Base-by-base conservation (phyloP, 1,140 invertebrate genomes). In the Popillia japonica region DNA sequence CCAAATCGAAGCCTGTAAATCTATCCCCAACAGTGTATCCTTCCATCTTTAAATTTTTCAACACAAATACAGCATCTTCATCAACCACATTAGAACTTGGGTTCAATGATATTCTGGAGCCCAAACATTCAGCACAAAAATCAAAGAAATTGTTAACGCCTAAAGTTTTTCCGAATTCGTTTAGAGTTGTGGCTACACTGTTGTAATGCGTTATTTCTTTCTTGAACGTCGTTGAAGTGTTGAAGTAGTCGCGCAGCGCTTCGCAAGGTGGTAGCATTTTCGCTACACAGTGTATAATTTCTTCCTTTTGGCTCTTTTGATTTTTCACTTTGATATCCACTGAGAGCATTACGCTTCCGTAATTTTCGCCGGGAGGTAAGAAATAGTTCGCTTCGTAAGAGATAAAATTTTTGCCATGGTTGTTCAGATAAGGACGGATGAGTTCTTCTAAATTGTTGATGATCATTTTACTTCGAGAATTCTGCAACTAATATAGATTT, bases 181-280 rank as follows among this genome's bases (percentile, higher is more conserved):
- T 59, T 75, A 91, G 85, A 7, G 84, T 85, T 4, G 89, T 87
- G 0, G 86, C 85, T 40, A 90, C 80, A 22, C 81, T 83, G 59
- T 84, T 82, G 74, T 91, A 91, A 40, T 90, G 89, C 0, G 85
- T 81, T 20, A 90, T 83, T 81, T 91, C 90, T 17, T 89, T 90
- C 0, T 86, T 81, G 73, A 90, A 91, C 0, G 90, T 88, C 0
- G 88, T 78, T 42, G 89, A 86, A 2, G 88, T 89, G 77, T 90
- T 88, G 79, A 91, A 91, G 3, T 91, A 80, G 41, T 89, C 84
- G 74, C 88, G 82, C 3, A 89, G 84, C 40, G 88, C 86, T 0
- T 87, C 83, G n/a, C 89, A 90, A 10, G 87, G 88, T 0, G 90
- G 90, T n/a, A 81, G 59, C 55, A 90, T 82, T 82, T 91, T 91